Conservation (phyloP, 1,140 invertebrate genomes). For the Drosophila nigromelanica region DNA sequence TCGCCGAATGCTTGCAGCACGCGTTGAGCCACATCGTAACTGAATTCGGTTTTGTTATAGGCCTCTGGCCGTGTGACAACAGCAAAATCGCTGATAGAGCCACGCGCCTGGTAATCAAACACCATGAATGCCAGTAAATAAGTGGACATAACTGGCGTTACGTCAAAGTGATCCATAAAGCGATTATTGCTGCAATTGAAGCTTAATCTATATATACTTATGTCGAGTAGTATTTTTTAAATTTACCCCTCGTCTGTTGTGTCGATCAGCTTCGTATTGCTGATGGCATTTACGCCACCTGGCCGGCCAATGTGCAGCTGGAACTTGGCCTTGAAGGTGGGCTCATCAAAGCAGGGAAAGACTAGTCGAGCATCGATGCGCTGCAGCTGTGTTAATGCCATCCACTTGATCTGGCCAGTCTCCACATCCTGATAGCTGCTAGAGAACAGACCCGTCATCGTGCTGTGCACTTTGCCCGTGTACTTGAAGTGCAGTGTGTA, state of each 20-base stretch:
- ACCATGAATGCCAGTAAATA: constrained; percentile 91
- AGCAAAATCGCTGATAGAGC: constrained; percentile 66
- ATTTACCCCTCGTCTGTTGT: constrained; percentile 45
- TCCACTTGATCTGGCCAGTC: constrained; percentile 82
- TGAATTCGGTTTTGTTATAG: constrained; percentile 86
- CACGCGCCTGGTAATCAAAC: constrained; percentile 87
- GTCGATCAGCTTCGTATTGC: constrained; percentile 83
- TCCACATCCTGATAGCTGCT: constrained; percentile 84
- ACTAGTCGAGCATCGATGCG: constrained; percentile 92
- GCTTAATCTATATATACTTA: not conserved
- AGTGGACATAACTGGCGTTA: constrained; percentile 90
- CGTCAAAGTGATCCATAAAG: constrained; percentile 65
- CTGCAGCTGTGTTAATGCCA: constrained; percentile 92
- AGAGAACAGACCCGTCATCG: constrained; percentile 86
- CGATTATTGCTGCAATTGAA: constrained; percentile 40
- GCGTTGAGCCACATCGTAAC: constrained; percentile 84
- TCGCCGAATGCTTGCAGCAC: constrained; percentile 84
- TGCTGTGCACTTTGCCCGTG: constrained; percentile 81
- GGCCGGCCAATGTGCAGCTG: constrained; percentile 87
- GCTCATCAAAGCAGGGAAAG: constrained; percentile 97
- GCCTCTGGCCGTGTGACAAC: constrained; percentile 88
- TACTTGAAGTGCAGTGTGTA: constrained; percentile 79
- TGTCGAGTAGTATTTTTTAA: not conserved
- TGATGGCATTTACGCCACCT: constrained; percentile 85
- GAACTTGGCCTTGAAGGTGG: constrained; percentile 92